Conservation (phyloP, 1,140 invertebrate species). For the Chymomyza costata region DNA sequence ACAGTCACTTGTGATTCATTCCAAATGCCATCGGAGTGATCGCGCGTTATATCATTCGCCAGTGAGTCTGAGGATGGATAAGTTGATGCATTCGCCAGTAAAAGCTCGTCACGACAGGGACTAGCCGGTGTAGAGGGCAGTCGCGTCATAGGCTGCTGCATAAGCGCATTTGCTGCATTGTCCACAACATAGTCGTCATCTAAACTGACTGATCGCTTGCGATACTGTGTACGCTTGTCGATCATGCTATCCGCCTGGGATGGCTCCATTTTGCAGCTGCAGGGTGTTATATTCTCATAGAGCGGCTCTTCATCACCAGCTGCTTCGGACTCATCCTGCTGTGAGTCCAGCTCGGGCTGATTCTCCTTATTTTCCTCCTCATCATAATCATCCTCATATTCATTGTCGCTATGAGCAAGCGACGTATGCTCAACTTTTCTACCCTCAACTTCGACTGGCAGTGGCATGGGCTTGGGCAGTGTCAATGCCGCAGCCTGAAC, state of each 20-base stretch:
- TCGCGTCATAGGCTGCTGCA: slow-evolving; percentile 40
- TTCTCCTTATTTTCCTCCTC: slow-evolving; percentile 20
- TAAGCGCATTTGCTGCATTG: neutral
- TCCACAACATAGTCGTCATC: slow-evolving; percentile 53
- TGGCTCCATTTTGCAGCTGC: slow-evolving; percentile 34
- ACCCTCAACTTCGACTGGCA: slow-evolving; percentile 45
- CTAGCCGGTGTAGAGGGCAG: slow-evolving; percentile 77
- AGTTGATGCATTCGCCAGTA: slow-evolving; percentile 77
- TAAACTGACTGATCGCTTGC: slow-evolving; percentile 83
- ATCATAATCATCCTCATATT: slow-evolving; percentile 37
- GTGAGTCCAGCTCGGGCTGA: slow-evolving; percentile 18
- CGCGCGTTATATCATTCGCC: slow-evolving; percentile 83
- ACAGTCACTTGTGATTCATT: slow-evolving; percentile 91
- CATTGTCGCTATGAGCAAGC: slow-evolving; percentile 28
- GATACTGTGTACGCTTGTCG: slow-evolving; percentile 63
- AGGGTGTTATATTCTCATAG: slow-evolving; percentile 62
- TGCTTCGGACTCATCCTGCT: slow-evolving; percentile 1
- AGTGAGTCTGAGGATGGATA: slow-evolving; percentile 88
- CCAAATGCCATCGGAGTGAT: slow-evolving; percentile 90
- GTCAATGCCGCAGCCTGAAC: slow-evolving; percentile 53
- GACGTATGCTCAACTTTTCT: slow-evolving; percentile 51
- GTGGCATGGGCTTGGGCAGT: slow-evolving; percentile 42
- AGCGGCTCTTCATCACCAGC: slow-evolving; percentile 49
- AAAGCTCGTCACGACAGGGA: slow-evolving; percentile 74
- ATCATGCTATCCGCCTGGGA: neutral